phyloP scores from a whole-genome alignment of 2,888 invertebrate genomes.

The Drosophila pegasa region DNA sequence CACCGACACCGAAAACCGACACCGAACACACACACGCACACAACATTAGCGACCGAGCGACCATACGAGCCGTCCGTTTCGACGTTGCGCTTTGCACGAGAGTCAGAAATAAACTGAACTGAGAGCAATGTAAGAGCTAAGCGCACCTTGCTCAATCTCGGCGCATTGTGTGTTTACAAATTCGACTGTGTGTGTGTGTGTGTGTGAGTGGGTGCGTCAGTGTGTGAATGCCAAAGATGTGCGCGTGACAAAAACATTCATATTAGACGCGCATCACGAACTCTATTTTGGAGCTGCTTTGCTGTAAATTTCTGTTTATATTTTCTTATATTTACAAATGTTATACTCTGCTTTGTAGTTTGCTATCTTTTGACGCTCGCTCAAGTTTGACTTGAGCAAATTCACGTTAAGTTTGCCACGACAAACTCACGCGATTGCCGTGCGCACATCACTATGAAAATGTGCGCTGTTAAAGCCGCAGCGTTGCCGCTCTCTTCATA shows the following conservation, averaged over 20 bases:
- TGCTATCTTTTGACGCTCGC: neutral
- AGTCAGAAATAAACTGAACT: conserved; percentile 83
- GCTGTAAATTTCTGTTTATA: neutral
- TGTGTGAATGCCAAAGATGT: conserved; percentile 55
- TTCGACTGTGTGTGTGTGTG: conserved; percentile 10
- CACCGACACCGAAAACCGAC: conserved; percentile 57
- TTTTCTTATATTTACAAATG: neutral
- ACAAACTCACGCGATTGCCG: conserved; percentile 13
- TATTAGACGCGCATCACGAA: conserved; percentile 36
- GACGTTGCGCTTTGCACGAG: conserved; percentile 81
- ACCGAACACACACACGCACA: conserved; percentile 54
- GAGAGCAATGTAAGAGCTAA: conserved; percentile 73
- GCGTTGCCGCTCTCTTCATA: conserved; percentile 37
- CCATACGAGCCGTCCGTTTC: conserved; percentile 64
- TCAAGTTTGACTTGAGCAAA: neutral
- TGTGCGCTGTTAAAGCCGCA: conserved; percentile 14
- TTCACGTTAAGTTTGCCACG: conserved; percentile 22
- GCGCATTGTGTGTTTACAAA: conserved; percentile 59
- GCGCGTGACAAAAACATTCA: conserved; percentile 59
- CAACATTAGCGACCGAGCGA: conserved; percentile 53
- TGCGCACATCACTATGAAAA: conserved; percentile 34
- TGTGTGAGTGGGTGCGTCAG: conserved; percentile 44
- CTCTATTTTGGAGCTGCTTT: neutral
- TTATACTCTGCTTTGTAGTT: neutral
- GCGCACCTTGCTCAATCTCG: conserved; percentile 79